Conservation (phyloP, 2,888 invertebrate species). For the Alentia gelatinosa region DNA sequence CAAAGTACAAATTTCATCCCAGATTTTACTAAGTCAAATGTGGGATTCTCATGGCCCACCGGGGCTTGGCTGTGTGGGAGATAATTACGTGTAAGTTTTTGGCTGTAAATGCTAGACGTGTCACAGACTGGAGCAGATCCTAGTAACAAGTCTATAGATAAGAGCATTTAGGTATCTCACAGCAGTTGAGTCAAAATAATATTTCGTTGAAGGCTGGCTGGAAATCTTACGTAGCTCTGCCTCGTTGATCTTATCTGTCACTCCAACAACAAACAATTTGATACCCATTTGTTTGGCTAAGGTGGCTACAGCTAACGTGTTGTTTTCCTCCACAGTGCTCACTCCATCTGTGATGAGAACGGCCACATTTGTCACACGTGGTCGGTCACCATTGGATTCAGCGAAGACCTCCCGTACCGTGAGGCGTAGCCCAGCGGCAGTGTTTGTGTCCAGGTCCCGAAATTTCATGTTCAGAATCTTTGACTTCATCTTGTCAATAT, state of each 20-base stretch:
- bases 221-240: background rate
- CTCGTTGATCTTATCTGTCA: background rate
- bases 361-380: background rate
- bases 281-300: background rate
- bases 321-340: conserved; percentile 3
- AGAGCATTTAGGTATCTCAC: background rate
- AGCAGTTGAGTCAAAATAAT: conserved; percentile 26
- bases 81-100: no score
- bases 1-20: no score
- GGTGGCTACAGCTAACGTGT: background rate
- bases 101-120: no score
- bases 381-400: background rate
- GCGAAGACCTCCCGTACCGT: background rate
- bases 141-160: background rate
- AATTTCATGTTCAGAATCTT: background rate
- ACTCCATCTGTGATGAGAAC: conserved; percentile 6
- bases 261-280: background rate
- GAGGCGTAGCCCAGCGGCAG: background rate
- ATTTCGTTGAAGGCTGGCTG: background rate
- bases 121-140: background rate
- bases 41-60: no score
- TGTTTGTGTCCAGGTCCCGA: conserved; percentile 23
- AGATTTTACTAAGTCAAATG: no score
- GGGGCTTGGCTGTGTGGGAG: no score
- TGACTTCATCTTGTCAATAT: background rate